Evolutionary conservation across 2,113 vertebrate genomes (phyloP), one percentile per base, ranked within the genome.

Genomic region (Oenanthe melanoleuca): DNA sequence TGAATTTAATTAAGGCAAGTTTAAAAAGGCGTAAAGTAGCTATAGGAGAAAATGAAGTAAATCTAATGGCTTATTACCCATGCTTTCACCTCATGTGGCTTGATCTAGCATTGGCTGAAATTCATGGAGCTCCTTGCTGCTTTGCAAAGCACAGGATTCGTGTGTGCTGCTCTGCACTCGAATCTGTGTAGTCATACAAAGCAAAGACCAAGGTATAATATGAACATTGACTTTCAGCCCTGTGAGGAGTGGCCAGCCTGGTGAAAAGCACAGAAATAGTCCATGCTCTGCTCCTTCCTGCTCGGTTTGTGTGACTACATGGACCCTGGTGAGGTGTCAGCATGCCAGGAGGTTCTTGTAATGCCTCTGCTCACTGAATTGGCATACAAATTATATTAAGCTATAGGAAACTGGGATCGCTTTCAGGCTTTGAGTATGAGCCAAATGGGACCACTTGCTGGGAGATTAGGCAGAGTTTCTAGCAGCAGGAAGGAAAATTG

Each of bases 401-500:
- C 94, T 96, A 80, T 92, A 96, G 95, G 93, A 96, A 95, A 95
- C 91, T 59, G 89, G 78, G 93, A 95, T 93, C 2, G 28, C 60
- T 94, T 91, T 96, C 91, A 95, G 69, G 50, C 89, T 86, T 83
- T 77, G 80, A 94, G 69, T 38, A 40, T 4, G 40, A 95, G 95
- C 95, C 94, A 96, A 92, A 92, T 59, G 91, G 92, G 93, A 96
- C 74, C 52, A 34, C 91, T 95, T 94, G 91, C 93, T 91, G 92
- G 71, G 95, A 94, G 94, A 91, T 95, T 82, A 89, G 89, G 84
- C 94, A 95, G 91, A 89, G 59, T 77, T 93, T 94, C 89, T 88
- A 96, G 74, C 96, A 97, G 89, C 74, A 57, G 94, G 95, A 89
- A 91, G 89, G 94, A 93, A 96, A 95, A 94, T 44, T 80, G 93